Evolutionary conservation across 2,113 vertebrate genomes (phyloP), one percentile per base, ranked within the genome.

Genomic region (Electrona antarctica): DNA sequence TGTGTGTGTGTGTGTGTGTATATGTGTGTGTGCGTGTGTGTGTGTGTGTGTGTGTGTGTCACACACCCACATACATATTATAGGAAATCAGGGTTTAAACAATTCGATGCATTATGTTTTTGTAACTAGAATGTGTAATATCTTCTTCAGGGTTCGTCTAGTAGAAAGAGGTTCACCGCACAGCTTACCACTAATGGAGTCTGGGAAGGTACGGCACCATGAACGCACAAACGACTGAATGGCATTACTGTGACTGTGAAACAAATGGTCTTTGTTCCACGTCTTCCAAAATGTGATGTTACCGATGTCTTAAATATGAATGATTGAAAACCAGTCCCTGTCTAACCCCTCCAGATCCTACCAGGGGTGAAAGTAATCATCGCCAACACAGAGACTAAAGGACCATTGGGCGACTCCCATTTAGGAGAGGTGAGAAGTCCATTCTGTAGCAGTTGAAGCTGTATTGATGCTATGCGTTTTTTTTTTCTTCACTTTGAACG

Each of bases 331-430:
- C 33, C 33, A 4, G 33, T 41, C 33, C 3, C 33, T 74, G 3
- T 77, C 29, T 65, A 13, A 73, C 46, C 77, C 63, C 57, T 86
- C 0, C 14, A 99, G 97, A 98, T 99, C 73, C 95, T 99, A 6
- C 97, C 97, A 0, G 97, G 97, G 6, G 97, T 99, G 13, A 98
- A 97, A 77, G 97, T 99, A 74, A 96, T 98, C 86, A 98, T 98
- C 2, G 96, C 96, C 8, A 97, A 99, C 89, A 95, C 97, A 0
- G 96, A 98, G 89, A 98, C 97, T 51, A 97, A 96, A 91, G 97
- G 97, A 51, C 97, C 97, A 8, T 88, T 99, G 15, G 97, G 97
- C 88, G 97, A 99, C 86, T 97, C 96, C 0, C 97, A 98, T 82
- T 90, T 99, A 70, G 97, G 97, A 76, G 97, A 99, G 95, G 97